Conservation (phyloP, 2,888 invertebrate species). For the Patella pellucida region DNA sequence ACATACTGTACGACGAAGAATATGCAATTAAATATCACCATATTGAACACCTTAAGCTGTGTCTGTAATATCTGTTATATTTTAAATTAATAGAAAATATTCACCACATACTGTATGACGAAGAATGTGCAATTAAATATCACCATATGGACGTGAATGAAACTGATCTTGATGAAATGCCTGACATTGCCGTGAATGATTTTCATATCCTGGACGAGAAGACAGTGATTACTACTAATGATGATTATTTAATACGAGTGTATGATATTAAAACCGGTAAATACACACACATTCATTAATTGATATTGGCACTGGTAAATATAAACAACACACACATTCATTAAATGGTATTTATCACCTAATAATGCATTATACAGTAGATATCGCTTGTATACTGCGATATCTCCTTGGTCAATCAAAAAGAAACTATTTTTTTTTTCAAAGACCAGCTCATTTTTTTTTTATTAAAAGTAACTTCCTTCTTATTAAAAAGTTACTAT, state of each 20-base stretch:
- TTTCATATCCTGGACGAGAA: slow-evolving; percentile 20
- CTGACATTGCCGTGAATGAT: slow-evolving; percentile 12
- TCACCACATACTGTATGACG: not conserved
- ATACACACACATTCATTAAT: not conserved
- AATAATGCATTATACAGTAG: too few relatives aligned
- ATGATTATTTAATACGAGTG: slow-evolving; percentile 28
- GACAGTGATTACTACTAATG: slow-evolving; percentile 24
- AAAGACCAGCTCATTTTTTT: too few relatives aligned
- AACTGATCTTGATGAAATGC: not conserved
- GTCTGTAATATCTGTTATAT: too few relatives aligned
- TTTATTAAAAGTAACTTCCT: too few relatives aligned
- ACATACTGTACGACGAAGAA: not conserved
- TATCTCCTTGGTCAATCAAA: too few relatives aligned
- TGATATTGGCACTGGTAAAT: not conserved
- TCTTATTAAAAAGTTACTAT: too few relatives aligned
- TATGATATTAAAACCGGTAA: slow-evolving; percentile 31
- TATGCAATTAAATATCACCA: not conserved
- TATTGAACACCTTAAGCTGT: too few relatives aligned
- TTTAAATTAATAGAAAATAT: not conserved
- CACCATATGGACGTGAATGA: not conserved
- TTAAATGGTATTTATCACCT: too few relatives aligned
- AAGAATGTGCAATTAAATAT: not conserved
- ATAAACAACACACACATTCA: not conserved
- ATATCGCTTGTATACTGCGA: too few relatives aligned
- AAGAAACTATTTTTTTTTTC: too few relatives aligned